Evolutionary conservation across 2,888 invertebrate genomes (phyloP).

Genomic region (Glaucopsyche alexis): DNA sequence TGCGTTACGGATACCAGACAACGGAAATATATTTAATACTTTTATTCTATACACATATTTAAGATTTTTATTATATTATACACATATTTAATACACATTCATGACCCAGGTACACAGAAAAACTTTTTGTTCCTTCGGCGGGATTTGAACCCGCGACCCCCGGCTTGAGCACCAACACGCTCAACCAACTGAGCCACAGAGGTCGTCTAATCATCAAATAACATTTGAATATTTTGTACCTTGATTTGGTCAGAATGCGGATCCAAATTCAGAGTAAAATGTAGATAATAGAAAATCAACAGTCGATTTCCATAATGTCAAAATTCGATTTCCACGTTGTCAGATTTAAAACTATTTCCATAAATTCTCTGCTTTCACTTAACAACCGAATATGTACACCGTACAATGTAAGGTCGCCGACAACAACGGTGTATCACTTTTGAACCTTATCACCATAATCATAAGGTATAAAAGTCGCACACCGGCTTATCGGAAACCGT

Average conservation of each 20-base stretch:
- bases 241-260: neutral
- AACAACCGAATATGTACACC: neutral
- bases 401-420: neutral
- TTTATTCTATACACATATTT: no score
- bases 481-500: neutral
- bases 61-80: no score
- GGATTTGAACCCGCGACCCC: no score
- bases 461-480: no score
- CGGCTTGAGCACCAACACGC: no score
- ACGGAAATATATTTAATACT: no score
- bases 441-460: neutral
- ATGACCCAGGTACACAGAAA: no score
- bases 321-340: conserved; percentile 19
- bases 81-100: no score
- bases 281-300: conserved; percentile 23
- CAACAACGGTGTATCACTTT: neutral
- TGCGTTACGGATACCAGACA: no score
- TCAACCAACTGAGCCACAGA: no score
- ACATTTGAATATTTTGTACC: neutral
- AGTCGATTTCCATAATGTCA: conserved; percentile 5
- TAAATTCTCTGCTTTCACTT: conserved; percentile 14
- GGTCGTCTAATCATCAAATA: neutral
- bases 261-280: conserved; percentile 26
- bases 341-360: conserved; percentile 20
- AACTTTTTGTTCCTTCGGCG: no score